Evolutionary conservation across 2,113 vertebrate genomes (phyloP).

Genomic region (Cariama cristata): DNA sequence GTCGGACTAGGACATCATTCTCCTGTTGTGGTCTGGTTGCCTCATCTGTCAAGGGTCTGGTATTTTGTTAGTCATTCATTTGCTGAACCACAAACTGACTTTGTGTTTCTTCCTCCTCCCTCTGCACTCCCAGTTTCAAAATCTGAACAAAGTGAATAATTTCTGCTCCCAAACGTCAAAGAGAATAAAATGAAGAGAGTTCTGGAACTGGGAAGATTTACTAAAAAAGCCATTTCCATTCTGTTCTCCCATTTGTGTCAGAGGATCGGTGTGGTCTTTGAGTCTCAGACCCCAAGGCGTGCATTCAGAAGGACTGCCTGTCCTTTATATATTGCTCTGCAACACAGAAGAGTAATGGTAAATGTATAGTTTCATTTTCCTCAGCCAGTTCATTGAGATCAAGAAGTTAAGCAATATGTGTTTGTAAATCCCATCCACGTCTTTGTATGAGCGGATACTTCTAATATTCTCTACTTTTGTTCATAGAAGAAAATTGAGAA

Average conservation of each 20-base stretch:
- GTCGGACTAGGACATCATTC: background rate
- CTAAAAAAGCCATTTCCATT: background rate
- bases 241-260: background rate
- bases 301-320: background rate
- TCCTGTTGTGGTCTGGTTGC: background rate
- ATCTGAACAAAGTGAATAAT: background rate
- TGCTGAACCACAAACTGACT: background rate
- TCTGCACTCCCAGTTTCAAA: background rate
- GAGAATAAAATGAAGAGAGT: background rate
- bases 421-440: background rate
- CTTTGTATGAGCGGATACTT: background rate
- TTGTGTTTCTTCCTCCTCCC: background rate
- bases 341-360: background rate
- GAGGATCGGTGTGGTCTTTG: background rate
- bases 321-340: background rate
- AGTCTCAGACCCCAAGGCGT: background rate
- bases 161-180: background rate
- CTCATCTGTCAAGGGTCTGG: background rate
- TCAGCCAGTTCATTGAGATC: background rate
- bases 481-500: background rate
- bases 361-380: background rate
- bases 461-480: background rate
- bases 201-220: background rate
- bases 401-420: background rate
- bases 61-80: background rate